Base-by-base conservation (phyloP, 1,140 invertebrate species). In the Drosophila ogumai region DNA sequence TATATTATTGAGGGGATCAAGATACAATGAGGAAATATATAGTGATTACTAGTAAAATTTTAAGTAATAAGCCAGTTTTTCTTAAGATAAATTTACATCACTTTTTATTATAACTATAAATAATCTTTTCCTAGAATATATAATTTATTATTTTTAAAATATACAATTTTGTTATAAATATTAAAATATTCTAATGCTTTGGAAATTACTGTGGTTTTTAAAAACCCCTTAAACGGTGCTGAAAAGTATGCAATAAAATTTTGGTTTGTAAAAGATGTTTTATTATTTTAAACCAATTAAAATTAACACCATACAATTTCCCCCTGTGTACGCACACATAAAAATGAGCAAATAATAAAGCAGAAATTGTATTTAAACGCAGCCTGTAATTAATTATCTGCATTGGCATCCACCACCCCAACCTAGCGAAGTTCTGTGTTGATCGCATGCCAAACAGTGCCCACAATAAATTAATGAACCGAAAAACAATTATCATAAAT, bases 381-480 rank as follows among this genome's bases (percentile, higher is more conserved):
- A 79, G 75, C 58, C 65, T 75, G 82, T 68, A 75, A 87, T 87
- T 87, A 87, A 88, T 88, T 87, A 87, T 87, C 75, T 88, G 69
- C 75, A 75, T 55, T 46, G 65, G 46, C 52, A 56, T 38, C 59
- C 44, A 17, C 22, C 7, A 25, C 44, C 41, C 22, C 25, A 19
- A 32, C 10, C 13, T 13, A 31, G 22, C 41, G 12, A n/a, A 38
- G 59, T 60, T 66, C 58, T 69, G 47, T 60, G 65, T 36, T 63
- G 66, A 84, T 84, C 80, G 71, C 57, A 67, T 82, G 72, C 38
- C 67, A 61, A 61, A 82, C 64, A 87, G 71, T 80, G 67, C 64
- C 73, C 73, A 61, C 80, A 77, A 84, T 90, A 76, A 80, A 84
- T 88, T 90, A 88, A 90, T 87, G 79, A 86, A 86, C 82, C 79